These are phyloP conservation scores for Microctonus brassicae DNA, from an alignment of 2,888 invertebrate species.

Conservation along the genomic window DNA sequence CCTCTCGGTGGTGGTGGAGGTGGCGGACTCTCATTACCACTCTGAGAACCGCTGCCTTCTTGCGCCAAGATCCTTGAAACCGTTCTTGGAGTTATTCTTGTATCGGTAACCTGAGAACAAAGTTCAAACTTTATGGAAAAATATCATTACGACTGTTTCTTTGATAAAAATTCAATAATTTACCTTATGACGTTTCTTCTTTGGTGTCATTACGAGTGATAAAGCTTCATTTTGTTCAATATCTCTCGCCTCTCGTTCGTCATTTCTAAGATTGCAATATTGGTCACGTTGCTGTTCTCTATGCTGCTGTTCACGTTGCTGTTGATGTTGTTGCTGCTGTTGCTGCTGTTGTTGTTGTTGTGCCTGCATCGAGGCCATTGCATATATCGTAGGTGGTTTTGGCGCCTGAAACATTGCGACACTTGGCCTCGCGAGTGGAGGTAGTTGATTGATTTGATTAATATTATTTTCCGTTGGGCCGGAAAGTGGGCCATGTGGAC, in stretches of 20 bases:
- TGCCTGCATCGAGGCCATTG: constrained; percentile 68
- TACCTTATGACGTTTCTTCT: constrained; percentile 96
- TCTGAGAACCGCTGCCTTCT: constrained; percentile 82
- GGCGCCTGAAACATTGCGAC: constrained; percentile 87
- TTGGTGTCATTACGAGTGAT: constrained; percentile 93
- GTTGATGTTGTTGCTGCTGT: constrained; percentile 69
- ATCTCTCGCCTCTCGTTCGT: constrained; percentile 71
- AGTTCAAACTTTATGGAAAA: constrained; percentile 32
- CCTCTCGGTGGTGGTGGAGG: constrained; percentile 78
- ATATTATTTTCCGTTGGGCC: constrained; percentile 72
- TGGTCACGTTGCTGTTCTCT: constrained; percentile 64
- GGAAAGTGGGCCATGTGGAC: constrained; percentile 63
- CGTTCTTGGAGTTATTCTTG: constrained; percentile 90
- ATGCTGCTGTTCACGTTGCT: constrained; percentile 62
- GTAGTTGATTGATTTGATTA: constrained; percentile 73
- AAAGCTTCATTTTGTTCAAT: constrained; percentile 95
- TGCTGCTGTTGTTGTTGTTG: constrained; percentile 70
- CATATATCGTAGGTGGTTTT: constrained; percentile 76
- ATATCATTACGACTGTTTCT: constrained; percentile 4
- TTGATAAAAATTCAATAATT: constrained; percentile 13
- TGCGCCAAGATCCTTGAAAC: constrained; percentile 88
- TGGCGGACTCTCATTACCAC: constrained; percentile 69
- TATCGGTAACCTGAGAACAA: constrained; percentile 80
- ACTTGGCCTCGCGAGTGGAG: constrained; percentile 78
- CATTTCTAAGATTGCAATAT: constrained; percentile 63